Base-by-base conservation (phyloP, 2,888 invertebrate species). In the Eurois occulta region DNA sequence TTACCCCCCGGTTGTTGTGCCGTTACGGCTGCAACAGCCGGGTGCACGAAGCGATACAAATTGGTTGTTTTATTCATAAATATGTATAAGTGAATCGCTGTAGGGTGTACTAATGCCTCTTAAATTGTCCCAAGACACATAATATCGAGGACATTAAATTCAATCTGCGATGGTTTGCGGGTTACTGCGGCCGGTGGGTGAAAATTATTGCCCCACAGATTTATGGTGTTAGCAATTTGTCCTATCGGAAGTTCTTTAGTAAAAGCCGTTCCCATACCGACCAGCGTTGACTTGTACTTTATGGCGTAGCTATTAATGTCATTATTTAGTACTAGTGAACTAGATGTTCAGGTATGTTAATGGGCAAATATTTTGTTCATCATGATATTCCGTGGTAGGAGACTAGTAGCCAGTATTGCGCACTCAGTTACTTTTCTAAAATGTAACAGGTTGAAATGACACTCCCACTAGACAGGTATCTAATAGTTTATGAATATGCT, bases 31-130 rank as follows among this genome's bases (percentile, higher is more conserved):
- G 91, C 91, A 67, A 62, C 83, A 88, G 91, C 89, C 86, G 88
- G 90, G 90, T 90, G 88, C 85, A 86, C 85, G 80, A 72, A 67
- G 52, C 67, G 43, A 78, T 85, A 91, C 90, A 89, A 89, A 91
- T 88, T 85, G 93, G 90, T 94, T 92, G 92, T 92, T 91, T 92
- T 91, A 93, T 94, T 93, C 94, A 95, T 94, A 95, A 94, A 94
- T 93, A 94, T 95, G 94, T 94, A 93, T 93, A 92, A 91, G 91
- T 89, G 92, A 91, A 92, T 92, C 90, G 94, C 94, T 91, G 88
- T 88, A 89, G 93, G 94, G 91, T 91, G 88, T 89, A 90, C 91
- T 95, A 94, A 94, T 94, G 94, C 91, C 90, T 89, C 92, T 92
- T 93, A 94, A 94, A 95, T 93, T 94, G 94, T 94, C 89, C 86